A percentile compares a stretch with the other conserved stretches of the same genome.
Evolutionary conservation across 2,797 vertebrate genomes (phyloP).

Genomic region (Typhlichthys eigenmanni): DNA sequence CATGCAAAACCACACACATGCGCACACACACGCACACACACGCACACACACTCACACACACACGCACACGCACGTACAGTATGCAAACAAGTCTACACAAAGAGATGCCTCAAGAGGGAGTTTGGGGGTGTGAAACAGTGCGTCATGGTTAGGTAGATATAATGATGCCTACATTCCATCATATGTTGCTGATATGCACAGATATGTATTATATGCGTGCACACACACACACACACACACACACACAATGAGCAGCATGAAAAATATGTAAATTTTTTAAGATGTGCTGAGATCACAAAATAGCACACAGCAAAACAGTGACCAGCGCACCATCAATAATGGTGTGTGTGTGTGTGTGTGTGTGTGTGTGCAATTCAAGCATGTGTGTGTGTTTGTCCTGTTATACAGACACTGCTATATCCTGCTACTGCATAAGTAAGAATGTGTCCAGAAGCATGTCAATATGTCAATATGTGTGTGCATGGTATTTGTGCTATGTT

Average conservation of each 20-base stretch:
- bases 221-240: neutral
- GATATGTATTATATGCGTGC: neutral
- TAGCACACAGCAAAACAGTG: neutral
- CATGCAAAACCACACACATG: conserved; percentile 5
- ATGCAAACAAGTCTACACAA: neutral
- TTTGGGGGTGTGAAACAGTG: conserved; percentile 2
- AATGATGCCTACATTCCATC: conserved; percentile 16
- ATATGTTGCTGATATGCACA: conserved; percentile 18
- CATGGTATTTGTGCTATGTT: neutral
- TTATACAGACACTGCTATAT: too few relatives aligned
- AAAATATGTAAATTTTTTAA: neutral
- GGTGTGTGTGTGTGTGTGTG: too few relatives aligned
- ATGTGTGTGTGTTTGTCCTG: neutral
- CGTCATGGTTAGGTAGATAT: neutral
- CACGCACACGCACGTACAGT: neutral
- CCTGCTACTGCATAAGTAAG: too few relatives aligned
- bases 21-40: conserved; percentile 5
- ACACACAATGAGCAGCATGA: conserved; percentile 6
- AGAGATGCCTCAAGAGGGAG: conserved; percentile 2
- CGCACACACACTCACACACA: conserved; percentile 9
- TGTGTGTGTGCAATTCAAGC: neutral
- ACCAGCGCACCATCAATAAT: neutral
- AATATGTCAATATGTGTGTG: neutral
- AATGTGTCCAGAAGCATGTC: too few relatives aligned
- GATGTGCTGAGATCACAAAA: conserved; percentile 11